These are phyloP conservation scores for Leucoraja erinaceus DNA, from an alignment of 2,113 vertebrate species.

Conservation along the genomic window DNA sequence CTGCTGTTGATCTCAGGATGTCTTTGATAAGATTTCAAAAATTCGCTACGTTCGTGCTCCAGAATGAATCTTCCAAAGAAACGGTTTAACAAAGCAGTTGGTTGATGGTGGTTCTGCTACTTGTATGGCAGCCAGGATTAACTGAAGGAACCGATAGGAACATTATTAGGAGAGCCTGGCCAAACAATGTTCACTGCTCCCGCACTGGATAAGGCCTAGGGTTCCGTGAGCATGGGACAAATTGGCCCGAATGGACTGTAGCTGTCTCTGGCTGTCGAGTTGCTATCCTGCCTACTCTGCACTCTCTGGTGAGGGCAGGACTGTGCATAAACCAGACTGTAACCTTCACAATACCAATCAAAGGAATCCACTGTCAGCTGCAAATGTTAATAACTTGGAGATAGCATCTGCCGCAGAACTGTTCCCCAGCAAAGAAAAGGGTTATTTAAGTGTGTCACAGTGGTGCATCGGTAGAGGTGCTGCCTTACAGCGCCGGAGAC, in stretches of 20 bases:
- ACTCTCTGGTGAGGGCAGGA: not conserved
- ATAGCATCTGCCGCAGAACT: not conserved
- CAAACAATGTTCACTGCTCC: not conserved
- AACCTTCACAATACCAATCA: not conserved
- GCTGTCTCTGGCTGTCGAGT: not conserved
- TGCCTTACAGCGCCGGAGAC: not conserved
- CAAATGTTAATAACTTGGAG: not conserved
- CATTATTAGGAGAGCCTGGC: not conserved
- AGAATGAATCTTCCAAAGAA: not conserved
- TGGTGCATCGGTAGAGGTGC: too few species aligned
- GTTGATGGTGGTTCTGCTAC: too few species aligned
- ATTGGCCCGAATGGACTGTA: not conserved
- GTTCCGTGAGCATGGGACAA: not conserved
- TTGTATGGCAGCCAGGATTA: not conserved
- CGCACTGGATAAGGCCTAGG: not conserved
- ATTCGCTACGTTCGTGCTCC: not conserved
- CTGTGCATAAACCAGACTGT: not conserved
- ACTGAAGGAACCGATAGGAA: not conserved
- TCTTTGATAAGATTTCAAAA: not conserved
- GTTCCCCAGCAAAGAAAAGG: not conserved
- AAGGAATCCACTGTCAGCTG: not conserved
- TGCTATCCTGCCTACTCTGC: not conserved
- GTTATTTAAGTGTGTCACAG: too few species aligned
- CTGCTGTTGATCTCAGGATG: not conserved
- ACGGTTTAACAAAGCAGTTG: too few species aligned